Evolutionary conservation across 2,888 invertebrate genomes (phyloP).

Genomic region (Corbicula japonica): DNA sequence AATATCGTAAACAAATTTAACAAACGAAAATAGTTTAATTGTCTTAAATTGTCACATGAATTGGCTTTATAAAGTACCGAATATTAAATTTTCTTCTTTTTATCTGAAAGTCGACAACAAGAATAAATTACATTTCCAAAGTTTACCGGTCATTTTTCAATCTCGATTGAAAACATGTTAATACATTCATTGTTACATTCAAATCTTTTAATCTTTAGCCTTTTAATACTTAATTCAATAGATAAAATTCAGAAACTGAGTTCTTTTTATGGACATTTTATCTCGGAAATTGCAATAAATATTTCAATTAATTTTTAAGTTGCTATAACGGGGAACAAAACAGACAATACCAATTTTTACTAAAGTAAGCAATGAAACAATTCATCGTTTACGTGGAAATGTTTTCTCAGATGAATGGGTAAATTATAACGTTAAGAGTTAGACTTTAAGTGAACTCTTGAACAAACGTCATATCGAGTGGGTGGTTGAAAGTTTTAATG

Average conservation of each 20-base stretch:
- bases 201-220: not conserved
- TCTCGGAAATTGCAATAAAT: constrained; percentile 18
- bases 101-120: too few species aligned
- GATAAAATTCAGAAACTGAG: constrained; percentile 13
- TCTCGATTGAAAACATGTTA: not conserved
- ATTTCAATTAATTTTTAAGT: constrained; percentile 10
- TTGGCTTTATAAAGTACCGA: not conserved
- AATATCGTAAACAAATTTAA: not conserved
- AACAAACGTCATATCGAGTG: not conserved
- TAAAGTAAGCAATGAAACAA: constrained; percentile 11
- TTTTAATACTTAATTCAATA: constrained; percentile 14
- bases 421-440: not conserved
- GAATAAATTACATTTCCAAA: too few species aligned
- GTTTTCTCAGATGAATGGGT: constrained; percentile 8
- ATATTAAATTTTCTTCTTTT: not conserved
- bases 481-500: not conserved
- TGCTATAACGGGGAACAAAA: not conserved
- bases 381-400: not conserved
- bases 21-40: too few species aligned
- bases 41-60: constrained; percentile 1
- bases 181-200: not conserved
- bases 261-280: constrained; percentile 20
- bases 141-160: not conserved
- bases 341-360: not conserved
- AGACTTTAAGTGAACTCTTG: constrained; percentile 4